Conservation (phyloP, 2,888 invertebrate genomes). For the Acanthosepion esculentum region DNA sequence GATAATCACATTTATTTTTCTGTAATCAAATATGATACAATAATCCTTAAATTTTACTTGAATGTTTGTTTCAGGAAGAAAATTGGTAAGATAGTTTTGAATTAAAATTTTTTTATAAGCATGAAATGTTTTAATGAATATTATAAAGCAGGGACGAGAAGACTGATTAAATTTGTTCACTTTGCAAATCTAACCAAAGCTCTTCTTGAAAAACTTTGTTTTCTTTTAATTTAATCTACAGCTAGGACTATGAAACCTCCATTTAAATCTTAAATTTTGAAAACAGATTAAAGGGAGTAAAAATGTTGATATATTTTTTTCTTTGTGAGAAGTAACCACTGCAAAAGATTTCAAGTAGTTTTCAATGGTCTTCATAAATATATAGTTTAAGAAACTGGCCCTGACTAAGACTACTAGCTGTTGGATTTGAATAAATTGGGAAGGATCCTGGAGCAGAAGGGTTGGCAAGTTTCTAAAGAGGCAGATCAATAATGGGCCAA, state of each 20-base stretch:
- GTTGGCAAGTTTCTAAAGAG: slow-evolving; percentile 21
- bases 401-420: slow-evolving; percentile 5
- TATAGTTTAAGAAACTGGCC: neutral
- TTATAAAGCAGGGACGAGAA: slow-evolving; percentile 18
- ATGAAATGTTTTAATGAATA: slow-evolving; percentile 25
- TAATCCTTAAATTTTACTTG: slow-evolving; percentile 25
- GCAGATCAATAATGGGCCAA: neutral
- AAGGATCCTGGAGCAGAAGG: neutral
- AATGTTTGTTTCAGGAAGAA: slow-evolving; percentile 22
- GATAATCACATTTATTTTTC: neutral
- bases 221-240: neutral
- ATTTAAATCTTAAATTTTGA: slow-evolving; percentile 1
- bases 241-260: neutral
- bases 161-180: neutral
- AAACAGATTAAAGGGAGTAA: neutral
- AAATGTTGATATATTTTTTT: neutral
- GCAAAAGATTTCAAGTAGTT: neutral
- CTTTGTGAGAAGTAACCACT: neutral
- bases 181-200: slow-evolving; percentile 6
- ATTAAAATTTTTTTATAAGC: slow-evolving; percentile 5
- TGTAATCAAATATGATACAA: slow-evolving; percentile 13
- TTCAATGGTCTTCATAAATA: slow-evolving; percentile 4
- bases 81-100: slow-evolving; percentile 33
- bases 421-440: neutral
- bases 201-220: neutral